Conservation (phyloP, 1,140 invertebrate genomes). For the Drosophila kohkoa region DNA sequence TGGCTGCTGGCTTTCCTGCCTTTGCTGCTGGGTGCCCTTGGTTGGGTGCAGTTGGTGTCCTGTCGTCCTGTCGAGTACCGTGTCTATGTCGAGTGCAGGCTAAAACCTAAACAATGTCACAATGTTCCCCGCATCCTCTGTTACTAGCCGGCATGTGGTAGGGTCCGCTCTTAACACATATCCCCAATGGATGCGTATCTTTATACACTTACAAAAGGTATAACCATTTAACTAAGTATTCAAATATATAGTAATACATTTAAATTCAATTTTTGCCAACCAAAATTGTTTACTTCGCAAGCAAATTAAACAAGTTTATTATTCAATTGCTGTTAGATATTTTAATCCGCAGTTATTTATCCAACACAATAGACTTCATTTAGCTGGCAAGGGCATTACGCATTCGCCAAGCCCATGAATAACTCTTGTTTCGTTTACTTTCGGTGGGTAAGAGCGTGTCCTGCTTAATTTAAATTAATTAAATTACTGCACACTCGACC, state of each 20-base stretch:
- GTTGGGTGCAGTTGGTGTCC: constrained; percentile 24
- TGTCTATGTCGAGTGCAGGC: constrained; percentile 66
- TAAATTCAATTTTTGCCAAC: not conserved
- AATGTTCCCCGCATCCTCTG: constrained; percentile 39
- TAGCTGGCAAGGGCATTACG: not conserved
- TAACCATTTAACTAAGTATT: not conserved
- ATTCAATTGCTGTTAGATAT: not conserved
- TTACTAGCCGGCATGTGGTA: constrained; percentile 1
- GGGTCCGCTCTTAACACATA: constrained; percentile 15
- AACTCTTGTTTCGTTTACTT: constrained; percentile 4
- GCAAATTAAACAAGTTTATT: not conserved
- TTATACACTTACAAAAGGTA: not conserved
- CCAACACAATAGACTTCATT: not conserved
- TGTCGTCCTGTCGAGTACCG: constrained; percentile 20
- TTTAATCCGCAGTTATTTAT: not conserved
- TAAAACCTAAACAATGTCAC: constrained; percentile 77
- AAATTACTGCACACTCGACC: constrained; percentile 35
- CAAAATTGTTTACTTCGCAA: not conserved
- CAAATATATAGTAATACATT: not conserved
- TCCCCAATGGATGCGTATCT: constrained; percentile 22
- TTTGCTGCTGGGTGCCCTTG: constrained; percentile 11
- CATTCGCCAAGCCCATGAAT: not conserved
- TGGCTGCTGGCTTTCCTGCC: no score
- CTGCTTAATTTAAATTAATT: constrained; percentile 69
- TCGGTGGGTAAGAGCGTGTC: constrained; percentile 18